Conservation (phyloP, 2,113 vertebrate genomes). For the Ginglymostoma cirratum region DNA sequence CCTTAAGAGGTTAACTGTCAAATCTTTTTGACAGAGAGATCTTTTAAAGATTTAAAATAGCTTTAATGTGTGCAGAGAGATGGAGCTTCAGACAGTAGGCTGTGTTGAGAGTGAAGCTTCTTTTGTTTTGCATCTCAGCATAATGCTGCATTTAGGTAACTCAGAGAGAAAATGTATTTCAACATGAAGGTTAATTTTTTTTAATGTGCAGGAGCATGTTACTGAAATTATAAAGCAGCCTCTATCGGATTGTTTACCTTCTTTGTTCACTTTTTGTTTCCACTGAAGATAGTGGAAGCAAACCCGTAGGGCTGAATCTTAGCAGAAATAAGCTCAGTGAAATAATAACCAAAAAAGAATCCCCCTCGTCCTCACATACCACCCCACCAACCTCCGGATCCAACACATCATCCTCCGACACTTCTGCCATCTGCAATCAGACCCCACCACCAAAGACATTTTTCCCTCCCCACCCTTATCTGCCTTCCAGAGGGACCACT, state of each 20-base stretch:
- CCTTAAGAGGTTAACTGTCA: constrained; percentile 31
- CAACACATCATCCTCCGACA: no score
- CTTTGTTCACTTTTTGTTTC: not conserved
- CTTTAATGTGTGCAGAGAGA: not conserved
- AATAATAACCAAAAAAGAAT: no score
- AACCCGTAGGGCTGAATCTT: no score
- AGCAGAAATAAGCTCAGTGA: no score
- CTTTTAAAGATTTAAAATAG: not conserved
- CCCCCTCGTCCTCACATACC: no score
- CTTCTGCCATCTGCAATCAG: no score
- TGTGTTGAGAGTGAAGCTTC: not conserved
- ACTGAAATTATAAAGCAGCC: not conserved
- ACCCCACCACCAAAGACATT: no score
- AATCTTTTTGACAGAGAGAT: constrained; percentile 1
- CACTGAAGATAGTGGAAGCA: not conserved
- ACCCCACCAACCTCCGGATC: no score
- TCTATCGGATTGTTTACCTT: not conserved
- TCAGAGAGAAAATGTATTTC: not conserved
- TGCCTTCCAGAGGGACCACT: no score
- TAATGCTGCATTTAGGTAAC: not conserved
- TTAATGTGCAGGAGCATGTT: not conserved
- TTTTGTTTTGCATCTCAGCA: not conserved
- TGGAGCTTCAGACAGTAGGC: not conserved
- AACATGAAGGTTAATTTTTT: not conserved
- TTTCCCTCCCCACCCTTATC: no score